Base-by-base conservation (phyloP, 2,888 invertebrate species). In the Pogonocherus hispidulus region DNA sequence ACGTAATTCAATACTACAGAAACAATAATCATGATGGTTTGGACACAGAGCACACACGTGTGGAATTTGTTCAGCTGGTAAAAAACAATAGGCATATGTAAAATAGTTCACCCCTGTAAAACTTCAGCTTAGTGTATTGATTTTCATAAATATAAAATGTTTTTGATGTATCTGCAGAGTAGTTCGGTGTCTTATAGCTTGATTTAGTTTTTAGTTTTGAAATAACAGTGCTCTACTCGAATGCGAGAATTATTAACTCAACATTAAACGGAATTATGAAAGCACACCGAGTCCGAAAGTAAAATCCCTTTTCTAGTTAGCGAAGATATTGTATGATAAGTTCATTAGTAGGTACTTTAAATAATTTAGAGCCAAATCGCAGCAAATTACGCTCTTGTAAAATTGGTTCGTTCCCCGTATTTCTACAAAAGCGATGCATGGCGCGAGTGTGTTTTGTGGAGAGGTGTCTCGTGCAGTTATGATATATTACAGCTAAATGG, bases 381-480 rank as follows among this genome's bases (percentile, higher is more conserved):
- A 46, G 19, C 51, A 37, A 62, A 62, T 62, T 62, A 51, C 37
- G 27, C 27, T 32, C 32, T 19, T 19, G 35, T 62, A 51, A 51
- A 51, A 51, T 27, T 41, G 35, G 51, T 14, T 35, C 37, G 16
- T 51, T 62, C 35, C 37, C n/a, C 37, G 35, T 62, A 51, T 62
- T 62, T 62, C 47, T 62, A 51, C 32, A 51, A 62, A 62, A 41
- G 41, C 41, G 16, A n/a, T 5, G 19, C 44, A 47, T 27, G 23
- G 49, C 64, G 51, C 71, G 66, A 69, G 69, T 70, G 69, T 70
- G 72, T 71, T 75, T 73, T 75, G 75, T 75, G 63, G 69, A 65
- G 57, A 73, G 75, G 71, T 73, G 75, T 75, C 73, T 73, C 62
- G 73, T 68, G 66, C 73, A 75, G 73, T 73, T 71, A 72, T 74